A percentile compares a stretch with the other conserved stretches of the same genome.
Conservation (phyloP, 2,113 vertebrate species). For the Isurus oxyrinchus region DNA sequence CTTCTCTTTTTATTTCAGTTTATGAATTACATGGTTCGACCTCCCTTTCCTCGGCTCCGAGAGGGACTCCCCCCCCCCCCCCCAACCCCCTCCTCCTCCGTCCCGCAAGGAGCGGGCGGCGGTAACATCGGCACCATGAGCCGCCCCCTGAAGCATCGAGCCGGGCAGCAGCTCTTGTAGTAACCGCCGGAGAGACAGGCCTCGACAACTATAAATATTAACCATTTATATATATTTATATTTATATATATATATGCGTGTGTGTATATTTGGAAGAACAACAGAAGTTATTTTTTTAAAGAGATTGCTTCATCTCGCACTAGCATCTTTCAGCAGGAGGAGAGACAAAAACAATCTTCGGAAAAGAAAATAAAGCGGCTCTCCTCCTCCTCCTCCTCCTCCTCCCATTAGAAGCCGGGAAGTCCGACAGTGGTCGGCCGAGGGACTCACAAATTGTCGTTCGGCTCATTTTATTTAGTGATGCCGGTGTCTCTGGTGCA, state of each 20-base stretch:
- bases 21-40: too few species aligned
- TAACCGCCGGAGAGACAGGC: neutral
- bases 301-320: neutral
- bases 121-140: neutral
- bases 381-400: neutral
- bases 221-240: neutral
- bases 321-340: neutral
- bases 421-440: neutral
- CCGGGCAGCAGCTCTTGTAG: neutral
- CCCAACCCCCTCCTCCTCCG: too few species aligned
- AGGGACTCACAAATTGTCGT: neutral
- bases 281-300: neutral
- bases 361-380: too few species aligned
- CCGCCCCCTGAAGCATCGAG: neutral
- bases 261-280: neutral
- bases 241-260: neutral
- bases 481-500: slow-evolving; percentile 82
- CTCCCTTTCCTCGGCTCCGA: neutral
- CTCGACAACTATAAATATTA: neutral
- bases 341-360: neutral
- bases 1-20: too few species aligned
- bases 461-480: neutral
- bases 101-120: neutral
- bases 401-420: neutral
- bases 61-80: neutral